A percentile compares a stretch with the other conserved stretches of the same genome.
These are phyloP conservation scores for Clunio marinus DNA, from an alignment of 2,888 invertebrate genomes.

Conservation along the genomic window DNA sequence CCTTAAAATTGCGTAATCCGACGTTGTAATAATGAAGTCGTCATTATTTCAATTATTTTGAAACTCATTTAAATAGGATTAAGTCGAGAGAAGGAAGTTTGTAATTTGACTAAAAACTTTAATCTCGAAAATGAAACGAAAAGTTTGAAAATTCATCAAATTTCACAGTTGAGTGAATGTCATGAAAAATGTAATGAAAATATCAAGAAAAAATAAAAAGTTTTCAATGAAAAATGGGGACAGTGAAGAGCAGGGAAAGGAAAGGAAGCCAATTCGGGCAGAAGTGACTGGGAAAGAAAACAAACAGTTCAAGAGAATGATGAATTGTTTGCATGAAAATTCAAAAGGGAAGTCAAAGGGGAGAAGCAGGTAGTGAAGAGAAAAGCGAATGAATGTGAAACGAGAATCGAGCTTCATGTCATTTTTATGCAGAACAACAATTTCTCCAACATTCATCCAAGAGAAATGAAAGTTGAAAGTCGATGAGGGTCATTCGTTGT, in stretches of 20 bases:
- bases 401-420: not conserved
- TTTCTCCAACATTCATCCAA: not conserved
- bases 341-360: not conserved
- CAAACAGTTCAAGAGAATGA: not conserved
- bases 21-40: not conserved
- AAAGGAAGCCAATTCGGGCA: not conserved
- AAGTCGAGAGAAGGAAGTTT: not conserved
- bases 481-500: constrained; percentile 1
- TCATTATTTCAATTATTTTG: not conserved
- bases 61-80: not conserved
- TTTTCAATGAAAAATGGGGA: not conserved
- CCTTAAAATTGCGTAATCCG: not conserved
- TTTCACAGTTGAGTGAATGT: no score
- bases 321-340: not conserved
- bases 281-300: not conserved
- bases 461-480: not conserved
- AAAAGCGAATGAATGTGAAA: not conserved
- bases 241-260: not conserved
- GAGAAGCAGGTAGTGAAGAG: not conserved
- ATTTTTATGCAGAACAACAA: constrained; percentile 12
- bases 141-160: no score
- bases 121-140: not conserved
- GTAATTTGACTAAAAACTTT: not conserved
- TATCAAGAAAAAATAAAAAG: not conserved
- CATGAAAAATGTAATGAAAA: not conserved